These are phyloP conservation scores for Dipus sagitta DNA, from an alignment of 2,797 vertebrate species.

Conservation along the genomic window DNA sequence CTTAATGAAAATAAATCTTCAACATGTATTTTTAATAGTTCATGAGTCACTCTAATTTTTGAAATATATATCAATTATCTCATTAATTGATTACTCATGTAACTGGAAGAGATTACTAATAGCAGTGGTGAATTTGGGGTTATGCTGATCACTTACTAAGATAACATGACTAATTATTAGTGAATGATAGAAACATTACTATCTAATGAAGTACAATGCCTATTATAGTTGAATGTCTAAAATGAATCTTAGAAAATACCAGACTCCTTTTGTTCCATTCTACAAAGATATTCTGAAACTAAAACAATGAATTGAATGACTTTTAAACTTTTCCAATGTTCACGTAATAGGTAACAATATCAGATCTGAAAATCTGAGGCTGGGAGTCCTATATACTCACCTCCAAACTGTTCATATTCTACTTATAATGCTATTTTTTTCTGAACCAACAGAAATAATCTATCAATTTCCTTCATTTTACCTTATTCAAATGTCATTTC, in stretches of 20 bases:
- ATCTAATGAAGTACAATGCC: neutral
- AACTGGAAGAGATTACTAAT: neutral
- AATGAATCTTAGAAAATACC: neutral
- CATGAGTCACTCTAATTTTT: neutral
- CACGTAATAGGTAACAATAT: neutral
- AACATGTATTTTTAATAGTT: conserved; percentile 1
- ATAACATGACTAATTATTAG: neutral
- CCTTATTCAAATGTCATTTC: neutral
- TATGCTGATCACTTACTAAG: neutral
- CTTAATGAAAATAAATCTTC: neutral
- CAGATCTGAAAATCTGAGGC: neutral
- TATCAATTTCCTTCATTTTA: neutral
- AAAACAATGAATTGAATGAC: neutral
- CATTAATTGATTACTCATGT: neutral
- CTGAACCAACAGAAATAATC: neutral
- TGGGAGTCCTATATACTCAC: too few relatives aligned
- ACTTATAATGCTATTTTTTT: too few relatives aligned
- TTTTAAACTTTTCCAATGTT: neutral
- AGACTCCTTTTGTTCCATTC: neutral
- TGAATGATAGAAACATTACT: neutral
- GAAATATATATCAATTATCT: neutral
- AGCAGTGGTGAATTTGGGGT: neutral
- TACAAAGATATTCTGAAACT: neutral
- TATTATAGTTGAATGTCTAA: neutral
- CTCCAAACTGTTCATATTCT: too few relatives aligned